A percentile compares a stretch with the other conserved stretches of the same genome.
Evolutionary conservation across 2,797 vertebrate species (phyloP).

Genomic region (Onychomys leucogaster): DNA sequence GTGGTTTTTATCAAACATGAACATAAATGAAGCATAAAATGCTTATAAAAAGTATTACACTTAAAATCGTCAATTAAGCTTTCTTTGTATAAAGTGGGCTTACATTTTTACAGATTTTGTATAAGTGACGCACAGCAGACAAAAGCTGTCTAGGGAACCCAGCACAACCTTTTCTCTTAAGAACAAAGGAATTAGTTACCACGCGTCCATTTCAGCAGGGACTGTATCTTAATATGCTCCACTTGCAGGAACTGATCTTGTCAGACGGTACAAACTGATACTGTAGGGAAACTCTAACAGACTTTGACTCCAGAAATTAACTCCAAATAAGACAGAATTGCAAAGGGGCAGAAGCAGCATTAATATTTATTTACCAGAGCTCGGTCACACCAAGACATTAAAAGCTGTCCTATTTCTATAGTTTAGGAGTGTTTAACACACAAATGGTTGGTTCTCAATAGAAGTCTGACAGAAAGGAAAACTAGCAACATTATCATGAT

Average conservation of each 20-base stretch:
- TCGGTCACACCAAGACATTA: slow-evolving; percentile 48
- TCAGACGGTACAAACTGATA: slow-evolving; percentile 66
- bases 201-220: slow-evolving; percentile 58
- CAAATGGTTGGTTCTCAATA: slow-evolving; percentile 60
- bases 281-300: background rate
- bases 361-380: slow-evolving; percentile 72
- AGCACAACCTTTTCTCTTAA: slow-evolving; percentile 63
- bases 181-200: slow-evolving; percentile 81
- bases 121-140: slow-evolving; percentile 54
- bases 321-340: slow-evolving; percentile 58
- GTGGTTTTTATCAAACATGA: slow-evolving; percentile 16
- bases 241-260: slow-evolving; percentile 70
- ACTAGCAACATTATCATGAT: slow-evolving; percentile 48
- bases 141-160: slow-evolving; percentile 28
- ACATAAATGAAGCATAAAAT: slow-evolving; percentile 39
- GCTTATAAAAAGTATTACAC: slow-evolving; percentile 47
- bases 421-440: slow-evolving; percentile 49
- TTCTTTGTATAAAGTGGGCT: slow-evolving; percentile 51
- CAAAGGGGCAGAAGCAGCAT: slow-evolving; percentile 50
- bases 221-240: slow-evolving; percentile 64
- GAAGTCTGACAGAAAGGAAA: slow-evolving; percentile 66
- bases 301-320: slow-evolving; percentile 73
- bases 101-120: slow-evolving; percentile 41
- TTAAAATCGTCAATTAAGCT: slow-evolving; percentile 37
- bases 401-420: slow-evolving; percentile 57